phyloP scores from a whole-genome alignment of 2,797 vertebrate species.

The Anisognathus igniventris region DNA sequence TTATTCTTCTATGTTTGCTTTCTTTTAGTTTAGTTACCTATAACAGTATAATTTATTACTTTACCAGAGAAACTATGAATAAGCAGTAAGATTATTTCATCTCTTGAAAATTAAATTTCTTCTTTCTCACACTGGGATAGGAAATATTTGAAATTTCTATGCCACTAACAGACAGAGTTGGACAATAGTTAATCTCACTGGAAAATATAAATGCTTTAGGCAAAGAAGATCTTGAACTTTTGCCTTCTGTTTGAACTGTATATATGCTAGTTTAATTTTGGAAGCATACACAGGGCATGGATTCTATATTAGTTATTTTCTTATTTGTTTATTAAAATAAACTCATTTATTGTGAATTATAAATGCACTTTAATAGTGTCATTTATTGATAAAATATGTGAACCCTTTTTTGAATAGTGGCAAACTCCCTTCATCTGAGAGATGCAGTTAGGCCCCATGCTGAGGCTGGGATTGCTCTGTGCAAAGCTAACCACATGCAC shows the following conservation, averaged over 20 bases:
- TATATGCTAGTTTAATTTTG: not conserved
- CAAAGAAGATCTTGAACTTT: conserved; percentile 1
- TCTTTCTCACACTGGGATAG: not conserved
- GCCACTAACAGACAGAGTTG: not conserved
- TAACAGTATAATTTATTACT: not conserved
- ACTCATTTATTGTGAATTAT: not conserved
- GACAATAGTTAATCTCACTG: not conserved
- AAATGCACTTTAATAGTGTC: not conserved
- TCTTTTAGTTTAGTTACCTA: not conserved
- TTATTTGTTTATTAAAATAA: not conserved
- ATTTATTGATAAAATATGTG: not conserved
- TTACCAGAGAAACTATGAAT: not conserved
- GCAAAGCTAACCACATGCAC: not conserved
- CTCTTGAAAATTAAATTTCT: not conserved
- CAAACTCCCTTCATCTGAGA: not conserved
- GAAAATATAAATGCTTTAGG: not conserved
- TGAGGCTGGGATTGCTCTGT: not conserved
- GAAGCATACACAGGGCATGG: not conserved
- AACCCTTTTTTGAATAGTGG: not conserved
- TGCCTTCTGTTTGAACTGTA: not conserved
- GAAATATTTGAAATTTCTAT: not conserved
- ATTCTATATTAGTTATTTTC: not conserved
- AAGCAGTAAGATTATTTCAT: not conserved
- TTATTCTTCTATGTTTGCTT: not conserved
- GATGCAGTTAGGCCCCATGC: not conserved